phyloP scores from a whole-genome alignment of 2,888 invertebrate genomes.

The Empis livida region DNA sequence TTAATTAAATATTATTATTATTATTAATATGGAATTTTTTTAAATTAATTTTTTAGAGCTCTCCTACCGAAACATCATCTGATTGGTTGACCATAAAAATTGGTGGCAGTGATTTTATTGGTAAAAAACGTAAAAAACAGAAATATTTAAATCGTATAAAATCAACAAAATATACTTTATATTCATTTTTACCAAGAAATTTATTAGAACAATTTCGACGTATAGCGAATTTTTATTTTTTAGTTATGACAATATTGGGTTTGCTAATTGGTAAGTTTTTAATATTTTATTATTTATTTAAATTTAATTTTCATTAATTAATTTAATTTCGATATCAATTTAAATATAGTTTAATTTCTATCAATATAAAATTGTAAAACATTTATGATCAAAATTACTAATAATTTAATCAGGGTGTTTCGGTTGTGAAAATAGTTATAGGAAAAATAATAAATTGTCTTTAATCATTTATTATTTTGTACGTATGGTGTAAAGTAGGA shows the following conservation, averaged over 20 bases:
- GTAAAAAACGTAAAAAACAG: conserved; percentile 22
- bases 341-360: no score
- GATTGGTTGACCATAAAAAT: conserved; percentile 37
- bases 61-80: conserved; percentile 40
- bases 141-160: conserved; percentile 40
- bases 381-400: no score
- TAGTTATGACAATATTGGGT: conserved; percentile 58
- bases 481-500: no score
- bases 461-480: no score
- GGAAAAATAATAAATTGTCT: no score
- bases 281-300: not conserved
- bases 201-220: conserved; percentile 71
- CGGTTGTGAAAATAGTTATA: no score
- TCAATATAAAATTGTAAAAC: no score
- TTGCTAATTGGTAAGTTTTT: conserved; percentile 46
- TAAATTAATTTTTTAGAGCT: conserved; percentile 38
- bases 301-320: no score
- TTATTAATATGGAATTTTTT: not conserved
- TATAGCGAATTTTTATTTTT: conserved; percentile 74
- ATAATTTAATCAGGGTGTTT: no score
- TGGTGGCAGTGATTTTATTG: conserved; percentile 40
- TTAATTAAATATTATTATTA: not conserved
- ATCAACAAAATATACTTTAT: conserved; percentile 60
- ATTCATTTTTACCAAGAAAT: conserved; percentile 71
- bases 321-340: no score